Base-by-base conservation (phyloP, 2,797 vertebrate genomes). In the Chelon auratus region DNA sequence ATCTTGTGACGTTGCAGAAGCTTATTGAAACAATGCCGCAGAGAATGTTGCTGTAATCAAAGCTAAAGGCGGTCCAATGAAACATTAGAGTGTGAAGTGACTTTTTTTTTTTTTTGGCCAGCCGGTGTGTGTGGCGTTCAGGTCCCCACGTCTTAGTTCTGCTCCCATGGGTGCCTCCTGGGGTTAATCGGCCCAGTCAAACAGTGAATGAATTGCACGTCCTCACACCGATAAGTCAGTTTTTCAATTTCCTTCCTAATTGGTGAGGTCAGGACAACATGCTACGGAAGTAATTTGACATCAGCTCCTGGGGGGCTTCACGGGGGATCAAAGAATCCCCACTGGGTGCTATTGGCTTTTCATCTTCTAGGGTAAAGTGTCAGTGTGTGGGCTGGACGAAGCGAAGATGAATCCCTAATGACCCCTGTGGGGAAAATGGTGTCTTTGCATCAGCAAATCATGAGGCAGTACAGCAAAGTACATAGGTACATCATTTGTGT, bases 201-300 rank as follows among this genome's bases (percentile, higher is more conserved):
- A 69, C 52, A 50, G 47, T 55, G 43, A 71, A 66, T 43, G 55
- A 64, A 72, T 59, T 3, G 0, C 66, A 55, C 33, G 5, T 75
- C 62, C n/a, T 33, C 50, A 24, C 24, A n/a, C 36, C 61, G 62
- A 73, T 62, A 53, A 61, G 77, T 76, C 86, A 77, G 47, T 59
- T 62, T 83, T 76, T 84, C 77, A 81, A 58, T 85, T 63, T 78
- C 68, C 66, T 11, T 36, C 43, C 20, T 82, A 85, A 84, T 78
- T 81, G 81, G 37, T 55, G 33, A 70, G 75, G 69, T 77, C 72
- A 78, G 67, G 39, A 62, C 57, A 59, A 59, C 74, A 60, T 20
- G 56, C 52, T 63, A 81, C 43, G 74, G 56, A 67, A 66, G 36
- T 62, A 60, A 80, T 69, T 72, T 36, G 60, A 58, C 62, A 17